These are phyloP conservation scores for Hydraecia micacea DNA, from an alignment of 2,888 invertebrate genomes.

Conservation along the genomic window DNA sequence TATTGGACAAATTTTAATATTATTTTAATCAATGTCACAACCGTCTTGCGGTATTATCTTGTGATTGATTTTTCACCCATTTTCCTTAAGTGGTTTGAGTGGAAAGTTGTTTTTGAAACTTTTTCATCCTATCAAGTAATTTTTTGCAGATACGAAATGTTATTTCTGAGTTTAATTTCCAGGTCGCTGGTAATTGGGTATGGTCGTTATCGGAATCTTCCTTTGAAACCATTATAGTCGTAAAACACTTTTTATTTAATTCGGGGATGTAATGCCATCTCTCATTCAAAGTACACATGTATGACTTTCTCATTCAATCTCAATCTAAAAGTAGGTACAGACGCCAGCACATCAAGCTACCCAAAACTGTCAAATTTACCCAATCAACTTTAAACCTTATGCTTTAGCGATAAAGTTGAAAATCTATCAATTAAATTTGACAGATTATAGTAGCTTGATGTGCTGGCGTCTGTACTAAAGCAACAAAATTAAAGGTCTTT, in stretches of 20 bases:
- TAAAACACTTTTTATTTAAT: neutral
- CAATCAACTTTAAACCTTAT: too few species aligned
- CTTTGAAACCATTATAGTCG: neutral
- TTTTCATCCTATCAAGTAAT: neutral
- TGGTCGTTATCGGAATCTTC: neutral
- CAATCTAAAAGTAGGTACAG: too few species aligned
- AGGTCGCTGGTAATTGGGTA: slow-evolving; percentile 3
- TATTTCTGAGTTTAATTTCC: slow-evolving; percentile 7
- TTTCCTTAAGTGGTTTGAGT: neutral
- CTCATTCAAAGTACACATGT: neutral
- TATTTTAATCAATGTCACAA: neutral
- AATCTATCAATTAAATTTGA: too few species aligned
- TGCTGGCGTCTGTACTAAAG: too few species aligned
- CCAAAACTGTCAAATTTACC: too few species aligned
- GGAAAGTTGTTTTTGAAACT: slow-evolving; percentile 18
- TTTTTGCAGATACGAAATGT: neutral
- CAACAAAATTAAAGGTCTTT: slow-evolving; percentile 3
- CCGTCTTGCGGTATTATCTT: slow-evolving; percentile 13
- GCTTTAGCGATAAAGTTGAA: too few species aligned
- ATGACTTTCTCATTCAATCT: neutral
- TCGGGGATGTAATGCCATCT: neutral
- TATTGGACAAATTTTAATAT: neutral
- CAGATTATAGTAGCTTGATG: too few species aligned
- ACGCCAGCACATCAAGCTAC: too few species aligned
- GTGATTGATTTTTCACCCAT: slow-evolving; percentile 16